Base-by-base conservation (phyloP, 1,140 invertebrate genomes). In the Tetraneura akinire region DNA sequence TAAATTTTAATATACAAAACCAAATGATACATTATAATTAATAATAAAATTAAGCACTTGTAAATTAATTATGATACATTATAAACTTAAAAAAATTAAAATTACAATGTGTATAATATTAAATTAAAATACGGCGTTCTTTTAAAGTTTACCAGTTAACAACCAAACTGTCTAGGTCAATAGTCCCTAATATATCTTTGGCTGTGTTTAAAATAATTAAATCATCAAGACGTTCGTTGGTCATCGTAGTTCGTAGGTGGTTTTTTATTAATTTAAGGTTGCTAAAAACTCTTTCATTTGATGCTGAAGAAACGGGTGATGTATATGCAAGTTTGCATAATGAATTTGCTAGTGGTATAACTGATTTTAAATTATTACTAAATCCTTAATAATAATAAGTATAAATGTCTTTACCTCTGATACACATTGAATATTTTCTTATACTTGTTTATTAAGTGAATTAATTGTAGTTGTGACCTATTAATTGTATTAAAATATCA, bases 251-350 rank as follows among this genome's bases (percentile, higher is more conserved):
- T 37, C 14, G 29, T 37, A 64, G 18, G 18, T 64, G 5, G 18
- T 37, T 66, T 66, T 66, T 66, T 21, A 66, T 66, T 5, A 66
- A 37, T 18, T 66, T 66, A n/a, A 66, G 62, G 11, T 18, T n/a
- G 42, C 62, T 66, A 66, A 66, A 66, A 18, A n/a, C 16, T 8
- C 62, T 37, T 66, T 66, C 62, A 18, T 66, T 66, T n/a, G 62
- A 66, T 9, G 60, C 60, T 6, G 60, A 8, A 37, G 62, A 37
- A 37, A 57, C 23, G 16, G 55, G 55, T 23, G 55, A 23, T 57
- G 23, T 57, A 23, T 26, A 57, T 26, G 10, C 23, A 13, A 57
- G 13, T 57, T 11, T 23, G 26, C 55, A 57, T 26, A 57, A 26
- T 18, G 16, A 57, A 26, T 57, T 57, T 3, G 55, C 11, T 13